Conservation (phyloP, 2,888 invertebrate species). For the Bombylius major region DNA sequence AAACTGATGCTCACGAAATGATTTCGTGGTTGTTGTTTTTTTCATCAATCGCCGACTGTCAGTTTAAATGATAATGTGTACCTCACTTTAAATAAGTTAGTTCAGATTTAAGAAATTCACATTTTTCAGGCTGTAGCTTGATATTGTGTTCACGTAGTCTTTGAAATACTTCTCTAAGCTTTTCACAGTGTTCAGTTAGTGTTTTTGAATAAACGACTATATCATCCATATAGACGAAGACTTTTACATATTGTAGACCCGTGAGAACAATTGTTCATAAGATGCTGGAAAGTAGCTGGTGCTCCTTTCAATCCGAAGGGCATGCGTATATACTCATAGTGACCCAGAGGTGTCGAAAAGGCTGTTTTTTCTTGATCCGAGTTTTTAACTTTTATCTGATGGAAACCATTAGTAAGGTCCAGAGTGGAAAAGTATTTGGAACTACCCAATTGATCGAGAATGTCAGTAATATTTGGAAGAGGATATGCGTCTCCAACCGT, state of each 20-base stretch:
- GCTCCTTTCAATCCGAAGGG: too few relatives aligned
- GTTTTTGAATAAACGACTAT: constrained; percentile 21
- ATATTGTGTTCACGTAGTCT: constrained; percentile 14
- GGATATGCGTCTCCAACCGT: background rate
- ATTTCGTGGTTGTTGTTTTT: too few relatives aligned
- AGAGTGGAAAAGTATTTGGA: background rate
- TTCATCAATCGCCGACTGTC: too few relatives aligned
- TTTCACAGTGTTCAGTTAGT: constrained; percentile 19
- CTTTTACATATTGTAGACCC: constrained; percentile 31
- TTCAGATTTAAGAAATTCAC: constrained; percentile 16
- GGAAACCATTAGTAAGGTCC: background rate
- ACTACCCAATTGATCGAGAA: background rate
- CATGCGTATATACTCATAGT: too few relatives aligned
- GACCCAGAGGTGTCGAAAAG: too few relatives aligned
- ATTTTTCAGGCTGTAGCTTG: constrained; percentile 19
- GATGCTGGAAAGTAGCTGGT: background rate
- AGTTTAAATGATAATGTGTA: too few relatives aligned
- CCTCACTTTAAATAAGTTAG: constrained; percentile 15
- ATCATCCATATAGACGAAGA: constrained; percentile 20
- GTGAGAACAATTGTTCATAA: background rate
- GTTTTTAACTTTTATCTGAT: background rate
- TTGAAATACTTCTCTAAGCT: constrained; percentile 17
- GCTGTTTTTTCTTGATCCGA: background rate
- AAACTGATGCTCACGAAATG: too few relatives aligned
- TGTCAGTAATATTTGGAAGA: background rate